A percentile compares a stretch with the other conserved stretches of the same genome.
Evolutionary conservation across 1,140 invertebrate genomes (phyloP).

Genomic region (Pachypsylla venusta): DNA sequence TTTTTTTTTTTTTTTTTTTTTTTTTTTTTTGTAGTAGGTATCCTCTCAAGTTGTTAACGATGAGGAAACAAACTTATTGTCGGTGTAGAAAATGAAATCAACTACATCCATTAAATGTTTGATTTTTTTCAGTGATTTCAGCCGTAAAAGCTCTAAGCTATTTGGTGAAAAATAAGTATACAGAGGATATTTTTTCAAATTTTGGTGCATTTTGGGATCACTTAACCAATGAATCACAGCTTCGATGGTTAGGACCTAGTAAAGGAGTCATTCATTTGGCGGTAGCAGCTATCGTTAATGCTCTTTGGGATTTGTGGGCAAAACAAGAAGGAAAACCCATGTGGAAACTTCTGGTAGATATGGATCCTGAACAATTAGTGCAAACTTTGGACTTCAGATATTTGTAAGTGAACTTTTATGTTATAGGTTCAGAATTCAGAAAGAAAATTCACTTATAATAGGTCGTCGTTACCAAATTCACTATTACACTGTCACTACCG

Average conservation of each 20-base stretch:
- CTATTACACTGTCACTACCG: too few species aligned
- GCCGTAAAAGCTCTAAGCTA: conserved; percentile 52
- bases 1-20: too few species aligned
- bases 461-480: too few species aligned
- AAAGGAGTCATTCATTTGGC: conserved; percentile 65
- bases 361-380: conserved; percentile 66
- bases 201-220: conserved; percentile 64
- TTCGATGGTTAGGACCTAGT: conserved; percentile 63
- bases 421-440: conserved; percentile 76
- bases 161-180: conserved; percentile 47
- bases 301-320: conserved; percentile 84
- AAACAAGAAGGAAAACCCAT: conserved; percentile 67
- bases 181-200: conserved; percentile 52
- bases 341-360: conserved; percentile 68
- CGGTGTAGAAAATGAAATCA: too few species aligned
- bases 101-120: neutral
- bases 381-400: conserved; percentile 77
- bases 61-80: too few species aligned
- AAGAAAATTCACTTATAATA: conserved; percentile 30
- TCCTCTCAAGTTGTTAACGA: too few species aligned
- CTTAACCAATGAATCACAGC: conserved; percentile 70
- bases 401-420: conserved; percentile 40
- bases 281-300: conserved; percentile 72
- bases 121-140: conserved; percentile 42
- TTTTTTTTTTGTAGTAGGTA: too few species aligned